phyloP scores from a whole-genome alignment of 2,797 vertebrate species.

The Notolepis coatsorum region DNA sequence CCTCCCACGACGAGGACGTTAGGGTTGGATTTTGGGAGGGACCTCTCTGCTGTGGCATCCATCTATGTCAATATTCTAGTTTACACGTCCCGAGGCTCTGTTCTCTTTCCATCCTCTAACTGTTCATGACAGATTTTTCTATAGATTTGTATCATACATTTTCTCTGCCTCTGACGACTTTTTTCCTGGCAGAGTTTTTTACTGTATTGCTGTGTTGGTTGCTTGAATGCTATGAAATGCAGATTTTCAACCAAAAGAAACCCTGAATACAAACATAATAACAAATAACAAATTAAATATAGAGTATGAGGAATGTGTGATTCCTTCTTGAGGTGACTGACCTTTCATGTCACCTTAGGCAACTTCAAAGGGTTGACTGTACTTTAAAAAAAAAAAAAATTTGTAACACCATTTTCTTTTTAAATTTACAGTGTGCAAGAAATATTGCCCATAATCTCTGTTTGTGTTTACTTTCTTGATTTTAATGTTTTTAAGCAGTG shows the following conservation, averaged over 20 bases:
- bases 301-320: conserved; percentile 33
- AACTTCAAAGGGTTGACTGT: too few species aligned
- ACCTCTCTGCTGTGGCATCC: conserved; percentile 65
- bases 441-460: too few species aligned
- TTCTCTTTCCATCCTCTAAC: conserved; percentile 56
- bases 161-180: conserved; percentile 14
- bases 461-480: background rate
- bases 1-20: too few species aligned
- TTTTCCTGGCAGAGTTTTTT: conserved; percentile 5
- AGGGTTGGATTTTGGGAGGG: too few species aligned
- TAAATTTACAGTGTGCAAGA: too few species aligned
- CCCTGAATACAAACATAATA: too few species aligned
- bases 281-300: conserved; percentile 18
- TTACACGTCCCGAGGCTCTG: conserved; percentile 56
- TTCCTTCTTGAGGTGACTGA: conserved; percentile 31
- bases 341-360: conserved; percentile 12
- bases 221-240: conserved; percentile 15
- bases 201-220: too few species aligned
- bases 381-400: too few species aligned
- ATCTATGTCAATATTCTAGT: conserved; percentile 68
- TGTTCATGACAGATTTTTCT: conserved; percentile 48
- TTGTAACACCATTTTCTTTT: too few species aligned
- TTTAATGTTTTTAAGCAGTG: background rate
- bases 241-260: background rate
- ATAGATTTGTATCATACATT: conserved; percentile 50